Conservation (phyloP, 2,888 invertebrate genomes). For the Orthonevra nobilis region DNA sequence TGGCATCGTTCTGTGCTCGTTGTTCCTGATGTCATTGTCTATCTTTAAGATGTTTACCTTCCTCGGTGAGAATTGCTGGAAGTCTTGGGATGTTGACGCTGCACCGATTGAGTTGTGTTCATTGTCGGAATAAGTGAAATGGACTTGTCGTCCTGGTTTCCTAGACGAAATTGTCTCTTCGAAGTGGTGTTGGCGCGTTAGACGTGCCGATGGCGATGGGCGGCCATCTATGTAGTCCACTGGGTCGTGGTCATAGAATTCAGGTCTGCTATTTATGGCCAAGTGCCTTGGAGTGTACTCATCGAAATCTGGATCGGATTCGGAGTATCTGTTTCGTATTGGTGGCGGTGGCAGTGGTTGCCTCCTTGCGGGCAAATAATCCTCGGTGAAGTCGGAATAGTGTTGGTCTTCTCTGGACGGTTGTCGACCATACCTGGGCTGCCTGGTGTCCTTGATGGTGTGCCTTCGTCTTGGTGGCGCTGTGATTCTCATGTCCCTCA, state of each 20-base stretch:
- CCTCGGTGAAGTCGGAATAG: constrained; percentile 40
- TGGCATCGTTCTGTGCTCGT: constrained; percentile 29
- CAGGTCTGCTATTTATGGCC: background rate
- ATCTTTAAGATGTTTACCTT: constrained; percentile 46
- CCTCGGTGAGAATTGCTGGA: constrained; percentile 21
- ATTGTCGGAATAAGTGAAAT: constrained; percentile 40
- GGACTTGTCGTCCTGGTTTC: constrained; percentile 47
- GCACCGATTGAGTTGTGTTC: background rate
- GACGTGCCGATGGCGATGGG: background rate
- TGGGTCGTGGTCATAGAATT: constrained; percentile 9
- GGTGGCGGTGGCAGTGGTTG: constrained; percentile 31
- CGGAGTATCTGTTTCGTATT: constrained; percentile 33
- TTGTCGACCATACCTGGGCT: constrained; percentile 2
- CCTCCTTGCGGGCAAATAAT: constrained; percentile 21
- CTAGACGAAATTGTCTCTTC: background rate
- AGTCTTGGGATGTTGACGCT: background rate
- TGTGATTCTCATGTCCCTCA: constrained; percentile 53
- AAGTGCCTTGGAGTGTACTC: constrained; percentile 36
- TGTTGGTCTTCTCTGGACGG: background rate
- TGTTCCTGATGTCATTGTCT: constrained; percentile 54
- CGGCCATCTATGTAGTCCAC: constrained; percentile 26
- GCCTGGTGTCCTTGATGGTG: constrained; percentile 28
- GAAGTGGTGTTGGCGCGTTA: background rate
- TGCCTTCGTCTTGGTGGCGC: constrained; percentile 41
- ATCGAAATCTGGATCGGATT: constrained; percentile 52